phyloP scores from a whole-genome alignment of 2,113 vertebrate species.

The Onychostoma macrolepis region DNA sequence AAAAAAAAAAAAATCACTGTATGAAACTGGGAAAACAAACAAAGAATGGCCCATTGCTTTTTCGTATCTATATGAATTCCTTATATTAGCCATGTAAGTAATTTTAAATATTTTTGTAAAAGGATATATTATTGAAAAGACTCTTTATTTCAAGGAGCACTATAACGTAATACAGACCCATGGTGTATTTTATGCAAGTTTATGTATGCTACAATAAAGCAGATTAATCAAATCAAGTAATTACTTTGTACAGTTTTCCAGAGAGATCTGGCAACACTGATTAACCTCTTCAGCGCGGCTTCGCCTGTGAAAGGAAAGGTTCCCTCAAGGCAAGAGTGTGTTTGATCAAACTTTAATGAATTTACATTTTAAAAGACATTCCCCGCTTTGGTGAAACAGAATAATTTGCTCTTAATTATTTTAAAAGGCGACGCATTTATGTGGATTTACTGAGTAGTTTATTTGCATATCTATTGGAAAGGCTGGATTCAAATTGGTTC shows the following conservation, averaged over 20 bases:
- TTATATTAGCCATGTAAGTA: not conserved
- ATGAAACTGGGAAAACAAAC: not conserved
- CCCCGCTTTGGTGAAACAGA: not conserved
- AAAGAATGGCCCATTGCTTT: not conserved
- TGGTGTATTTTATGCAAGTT: not conserved
- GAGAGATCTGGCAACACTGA: not conserved
- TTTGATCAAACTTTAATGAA: conserved; percentile 40
- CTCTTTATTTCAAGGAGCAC: not conserved
- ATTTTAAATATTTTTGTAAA: not conserved
- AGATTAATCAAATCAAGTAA: not conserved
- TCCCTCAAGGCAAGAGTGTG: conserved; percentile 30
- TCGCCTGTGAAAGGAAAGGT: not conserved
- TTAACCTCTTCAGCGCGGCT: not conserved
- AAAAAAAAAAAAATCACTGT: not conserved
- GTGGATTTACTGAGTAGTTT: not conserved
- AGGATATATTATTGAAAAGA: not conserved
- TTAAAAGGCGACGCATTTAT: conserved; percentile 1
- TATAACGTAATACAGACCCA: not conserved
- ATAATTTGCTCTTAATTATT: conserved; percentile 31
- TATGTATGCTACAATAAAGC: not conserved
- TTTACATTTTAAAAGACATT: conserved; percentile 19
- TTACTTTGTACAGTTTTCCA: not conserved
- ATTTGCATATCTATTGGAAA: not conserved
- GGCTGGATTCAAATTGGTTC: not conserved
- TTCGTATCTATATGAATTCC: not conserved